Base-by-base conservation (phyloP, 2,797 vertebrate genomes). In the Sebastes diaconus region DNA sequence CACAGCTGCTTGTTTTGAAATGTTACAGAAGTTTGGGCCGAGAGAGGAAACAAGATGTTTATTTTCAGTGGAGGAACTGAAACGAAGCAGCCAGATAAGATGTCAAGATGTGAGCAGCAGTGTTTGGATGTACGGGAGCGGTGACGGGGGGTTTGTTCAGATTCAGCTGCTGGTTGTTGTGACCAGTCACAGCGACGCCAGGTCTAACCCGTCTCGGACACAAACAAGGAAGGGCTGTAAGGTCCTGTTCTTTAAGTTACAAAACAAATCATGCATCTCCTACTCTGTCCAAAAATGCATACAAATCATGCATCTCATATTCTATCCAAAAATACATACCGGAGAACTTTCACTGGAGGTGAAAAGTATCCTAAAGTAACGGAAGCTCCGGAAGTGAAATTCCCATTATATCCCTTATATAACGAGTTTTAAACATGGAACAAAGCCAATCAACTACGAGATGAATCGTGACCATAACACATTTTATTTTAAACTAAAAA, bases 61-160 rank as follows among this genome's bases (percentile, higher is more conserved):
- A 67, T 12, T 54, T 29, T 25, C 32, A 42, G 65, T 24, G 71
- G 42, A 71, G 46, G 25, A 82, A 58, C 22, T 52, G 79, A 52
- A 46, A 85, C 27, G 60, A 72, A 85, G 75, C 61, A 60, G 73
- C 20, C 24, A 27, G 55, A 76, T 73, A 70, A 69, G 24, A 50
- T 69, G 87, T 66, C 42, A 57, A 4, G 69, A 68, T 79, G 64
- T 67, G 84, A 88, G 77, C 60, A 12, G 59, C 68, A 20, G 30
- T 32, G 60, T 72, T 72, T 54, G 14, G 50, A 75, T 68, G 63
- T 76, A 50, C 8, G 18, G 46, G 46, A 50, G 46, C 46, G 20
- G 71, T 73, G 73, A 69, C 18, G 46, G 18, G 22, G 75, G 68
- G 64, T 87, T 87, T 84, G 84, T 80, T 86, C 36, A 46, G 36